Base-by-base conservation (phyloP, 2,797 vertebrate genomes). In the Betta splendens region DNA sequence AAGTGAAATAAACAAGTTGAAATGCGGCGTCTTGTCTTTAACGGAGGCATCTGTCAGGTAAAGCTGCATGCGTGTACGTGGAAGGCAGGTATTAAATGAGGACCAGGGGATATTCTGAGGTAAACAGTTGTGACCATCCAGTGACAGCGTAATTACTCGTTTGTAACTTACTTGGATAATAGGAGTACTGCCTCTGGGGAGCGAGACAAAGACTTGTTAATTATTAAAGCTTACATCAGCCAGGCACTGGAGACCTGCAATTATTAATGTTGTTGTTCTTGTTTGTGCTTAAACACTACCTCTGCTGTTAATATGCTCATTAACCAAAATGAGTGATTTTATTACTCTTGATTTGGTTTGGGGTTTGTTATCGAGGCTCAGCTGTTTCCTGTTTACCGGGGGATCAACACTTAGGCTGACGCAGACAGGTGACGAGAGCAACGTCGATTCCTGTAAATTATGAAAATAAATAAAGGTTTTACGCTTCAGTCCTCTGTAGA, bases 181-280 rank as follows among this genome's bases (percentile, higher is more conserved):
- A 91, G 88, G 87, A 91, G 77, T 78, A 75, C 68, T 80, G 88
- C 90, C 91, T 91, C 90, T 50, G 65, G 90, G 91, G 92, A 86
- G 90, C 86, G 86, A 92, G 89, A 92, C 90, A 92, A 90, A 89
- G 92, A 91, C 91, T 89, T 91, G 91, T 92, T 92, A 92, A 93
- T 93, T 93, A 93, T 93, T 93, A 92, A 93, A 91, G 89, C 92
- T 92, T 92, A 91, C 91, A 92, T 92, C 91, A 92, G 90, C 88
- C 86, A 82, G 87, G 89, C 86, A 87, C 91, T 84, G 81, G 89
- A 92, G 92, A 92, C 86, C 89, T 89, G 90, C 91, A 92, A 92
- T 91, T 92, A 92, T 93, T 92, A 92, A 92, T 92, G 91, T 92
- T 92, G 91, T 92, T 92, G 91, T 92, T 92, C 90, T 89, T 93